Conservation (phyloP, 2,113 vertebrate species). For the Thamnophis sirtalis region DNA sequence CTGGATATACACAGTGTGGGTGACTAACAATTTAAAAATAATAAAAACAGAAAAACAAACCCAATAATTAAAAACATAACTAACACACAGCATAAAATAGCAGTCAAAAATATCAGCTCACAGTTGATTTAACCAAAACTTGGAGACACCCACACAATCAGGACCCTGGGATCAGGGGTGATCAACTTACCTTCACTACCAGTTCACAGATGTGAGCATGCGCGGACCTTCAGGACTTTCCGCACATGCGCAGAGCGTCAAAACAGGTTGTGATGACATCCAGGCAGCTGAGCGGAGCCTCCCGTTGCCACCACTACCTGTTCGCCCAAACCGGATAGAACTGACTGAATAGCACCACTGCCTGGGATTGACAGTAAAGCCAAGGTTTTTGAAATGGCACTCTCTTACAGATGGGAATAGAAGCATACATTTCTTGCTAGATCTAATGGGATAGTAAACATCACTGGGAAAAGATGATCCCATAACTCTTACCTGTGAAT, state of each 20-base stretch:
- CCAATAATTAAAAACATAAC: neutral
- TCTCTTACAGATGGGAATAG: neutral
- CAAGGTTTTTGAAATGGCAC: neutral
- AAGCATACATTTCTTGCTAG: neutral
- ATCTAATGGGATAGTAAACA: neutral
- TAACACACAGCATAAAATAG: neutral
- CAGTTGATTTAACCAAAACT: neutral
- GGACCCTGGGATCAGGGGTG: too few relatives aligned
- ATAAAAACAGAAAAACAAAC: neutral
- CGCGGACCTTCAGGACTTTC: too few relatives aligned
- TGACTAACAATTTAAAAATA: neutral
- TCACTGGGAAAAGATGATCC: neutral
- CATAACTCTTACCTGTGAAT: neutral
- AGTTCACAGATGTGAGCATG: too few relatives aligned
- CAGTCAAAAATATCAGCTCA: neutral
- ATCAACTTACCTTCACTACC: too few relatives aligned
- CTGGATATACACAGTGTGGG: too few relatives aligned
- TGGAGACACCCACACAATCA: neutral
- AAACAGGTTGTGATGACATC: too few relatives aligned
- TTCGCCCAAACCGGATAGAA: too few relatives aligned
- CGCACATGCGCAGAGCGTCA: too few relatives aligned
- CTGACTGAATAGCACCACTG: too few relatives aligned
- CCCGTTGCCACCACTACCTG: too few relatives aligned
- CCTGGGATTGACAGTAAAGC: neutral
- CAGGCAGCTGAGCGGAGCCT: too few relatives aligned